Percentiles rank a stretch among this genome's conserved stretches.
phyloP scores from a whole-genome alignment of 2,797 vertebrate species.

The Phrynocephalus guinanensis region DNA sequence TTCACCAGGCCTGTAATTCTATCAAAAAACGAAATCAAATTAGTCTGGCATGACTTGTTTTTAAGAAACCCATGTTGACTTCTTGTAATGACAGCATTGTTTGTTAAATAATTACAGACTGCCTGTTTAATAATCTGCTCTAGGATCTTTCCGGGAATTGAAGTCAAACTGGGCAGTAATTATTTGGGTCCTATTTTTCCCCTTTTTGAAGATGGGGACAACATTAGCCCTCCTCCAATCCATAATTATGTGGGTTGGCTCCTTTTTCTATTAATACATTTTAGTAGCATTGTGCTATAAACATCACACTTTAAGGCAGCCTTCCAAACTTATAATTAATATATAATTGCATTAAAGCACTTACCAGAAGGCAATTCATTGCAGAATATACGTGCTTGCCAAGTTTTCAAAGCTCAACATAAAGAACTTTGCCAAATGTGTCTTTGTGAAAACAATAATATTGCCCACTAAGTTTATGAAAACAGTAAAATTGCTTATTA shows the following conservation, averaged over 20 bases:
- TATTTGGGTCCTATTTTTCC: too few relatives aligned
- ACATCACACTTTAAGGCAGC: background rate
- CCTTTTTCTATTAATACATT: background rate
- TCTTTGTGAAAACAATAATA: background rate
- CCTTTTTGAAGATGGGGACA: too few relatives aligned
- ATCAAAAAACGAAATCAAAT: too few relatives aligned
- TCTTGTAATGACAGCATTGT: too few relatives aligned
- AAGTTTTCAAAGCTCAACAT: background rate
- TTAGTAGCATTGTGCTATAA: background rate
- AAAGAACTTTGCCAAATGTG: background rate
- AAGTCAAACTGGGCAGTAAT: too few relatives aligned
- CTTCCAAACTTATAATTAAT: background rate
- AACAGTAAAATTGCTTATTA: background rate
- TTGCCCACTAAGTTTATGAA: background rate
- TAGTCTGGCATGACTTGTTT: too few relatives aligned
- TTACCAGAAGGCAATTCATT: background rate
- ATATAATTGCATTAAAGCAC: background rate
- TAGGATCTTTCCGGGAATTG: too few relatives aligned
- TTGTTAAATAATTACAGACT: too few relatives aligned
- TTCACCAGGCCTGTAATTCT: too few relatives aligned
- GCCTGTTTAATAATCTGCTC: too few relatives aligned
- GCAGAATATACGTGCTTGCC: background rate
- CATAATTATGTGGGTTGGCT: background rate
- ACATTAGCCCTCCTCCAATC: too few relatives aligned
- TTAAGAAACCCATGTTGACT: too few relatives aligned